Base-by-base conservation (phyloP, 1,140 invertebrate species). In the Alviniconcha marisindica region DNA sequence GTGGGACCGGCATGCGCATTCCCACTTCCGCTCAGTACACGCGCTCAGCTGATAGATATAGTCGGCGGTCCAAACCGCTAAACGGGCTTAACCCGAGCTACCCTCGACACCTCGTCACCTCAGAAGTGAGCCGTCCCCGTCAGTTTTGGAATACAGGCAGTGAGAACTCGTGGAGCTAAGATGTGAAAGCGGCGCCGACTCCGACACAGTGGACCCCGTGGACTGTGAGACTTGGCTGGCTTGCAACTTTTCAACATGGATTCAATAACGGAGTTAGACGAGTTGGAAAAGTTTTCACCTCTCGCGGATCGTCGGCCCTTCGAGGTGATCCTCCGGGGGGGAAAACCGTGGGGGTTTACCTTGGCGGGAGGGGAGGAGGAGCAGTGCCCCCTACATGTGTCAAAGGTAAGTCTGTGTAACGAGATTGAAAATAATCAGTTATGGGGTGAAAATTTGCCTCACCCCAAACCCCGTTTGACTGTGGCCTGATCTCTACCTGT, bases 341-440 rank as follows among this genome's bases (percentile, higher is more conserved):
- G 85, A 3, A 44, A 66, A 24, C 85, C 85, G 12, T 86, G 85
- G 85, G 85, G 85, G 0, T 86, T 86, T 33, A 73, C 56, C 60
- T 31, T 86, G 28, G 73, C 66, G 1, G 85, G 83, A 28, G 85
- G 83, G 14, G 69, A 69, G 33, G 77, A 36, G 10, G 51, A 79
- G 54, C 40, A 51, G 2, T 51, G 48, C 3, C 80, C 83, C 21
- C 69, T 86, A 15, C 74, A 82, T 66, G 78, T 86, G 28, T 60
- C 66, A 24, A 63, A 86, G 83, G 85, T 86, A 73, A 84, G 71
- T 48, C 44, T 48, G 7, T n/a, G n/a, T n/a, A n/a, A n/a, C n/a
- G n/a, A n/a, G n/a, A n/a, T n/a, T n/a, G n/a, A n/a, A n/a, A n/a
- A n/a, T n/a, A n/a, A n/a, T n/a, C n/a, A n/a, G n/a, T n/a, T n/a